These are phyloP conservation scores for Calonectris borealis DNA, from an alignment of 2,113 vertebrate species.

Conservation along the genomic window DNA sequence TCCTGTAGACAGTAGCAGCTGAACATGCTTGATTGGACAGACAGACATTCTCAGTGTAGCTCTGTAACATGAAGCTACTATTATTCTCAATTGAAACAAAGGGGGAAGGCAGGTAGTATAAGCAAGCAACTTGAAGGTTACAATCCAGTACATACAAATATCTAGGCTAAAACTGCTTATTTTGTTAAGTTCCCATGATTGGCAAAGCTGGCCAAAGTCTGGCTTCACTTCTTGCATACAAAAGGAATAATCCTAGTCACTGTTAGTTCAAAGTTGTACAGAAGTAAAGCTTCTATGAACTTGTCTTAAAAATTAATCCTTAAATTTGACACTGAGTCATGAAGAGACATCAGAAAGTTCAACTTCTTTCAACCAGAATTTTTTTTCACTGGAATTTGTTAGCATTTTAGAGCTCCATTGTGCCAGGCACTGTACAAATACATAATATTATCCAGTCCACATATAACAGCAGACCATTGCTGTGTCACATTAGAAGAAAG, in stretches of 20 bases:
- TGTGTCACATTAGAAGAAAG: neutral
- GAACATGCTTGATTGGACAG: neutral
- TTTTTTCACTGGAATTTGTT: neutral
- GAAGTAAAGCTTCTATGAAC: neutral
- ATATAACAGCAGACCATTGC: neutral
- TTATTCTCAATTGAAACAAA: neutral
- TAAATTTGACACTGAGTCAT: neutral
- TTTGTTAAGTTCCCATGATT: neutral
- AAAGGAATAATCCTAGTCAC: neutral
- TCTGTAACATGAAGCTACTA: neutral
- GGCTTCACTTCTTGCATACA: neutral
- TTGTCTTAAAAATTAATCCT: neutral
- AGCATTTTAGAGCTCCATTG: neutral
- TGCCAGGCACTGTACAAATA: neutral
- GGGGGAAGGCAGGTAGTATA: neutral
- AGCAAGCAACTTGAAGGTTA: neutral
- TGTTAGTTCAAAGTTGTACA: neutral
- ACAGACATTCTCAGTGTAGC: neutral
- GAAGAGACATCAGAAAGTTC: neutral
- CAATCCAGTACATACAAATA: neutral
- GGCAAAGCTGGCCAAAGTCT: neutral
- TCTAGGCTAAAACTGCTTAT: neutral
- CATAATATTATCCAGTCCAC: neutral
- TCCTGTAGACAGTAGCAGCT: neutral
- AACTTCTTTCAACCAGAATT: neutral